phyloP scores from a whole-genome alignment of 2,797 vertebrate species.

The Sebastes paucispinis region DNA sequence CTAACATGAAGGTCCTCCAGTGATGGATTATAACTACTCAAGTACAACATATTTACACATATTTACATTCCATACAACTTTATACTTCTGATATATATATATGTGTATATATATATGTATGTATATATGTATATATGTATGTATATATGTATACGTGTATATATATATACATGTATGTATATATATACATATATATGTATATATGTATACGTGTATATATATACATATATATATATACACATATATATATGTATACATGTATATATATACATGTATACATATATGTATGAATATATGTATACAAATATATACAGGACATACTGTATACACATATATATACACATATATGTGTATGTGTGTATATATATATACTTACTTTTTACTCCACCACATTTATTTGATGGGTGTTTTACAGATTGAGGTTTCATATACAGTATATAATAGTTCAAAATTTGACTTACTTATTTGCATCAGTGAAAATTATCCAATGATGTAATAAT shows the following conservation, averaged over 20 bases:
- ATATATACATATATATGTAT: too few species aligned
- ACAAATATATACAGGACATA: too few species aligned
- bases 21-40: neutral
- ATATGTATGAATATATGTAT: neutral
- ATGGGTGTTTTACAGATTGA: neutral
- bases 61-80: neutral
- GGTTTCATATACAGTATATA: neutral
- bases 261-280: too few species aligned
- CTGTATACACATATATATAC: too few species aligned
- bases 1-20: neutral
- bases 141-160: neutral
- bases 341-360: too few species aligned
- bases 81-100: neutral
- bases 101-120: too few species aligned
- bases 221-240: too few species aligned
- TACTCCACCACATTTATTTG: neutral
- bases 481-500: neutral
- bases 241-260: neutral
- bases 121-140: accelerated
- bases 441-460: neutral
- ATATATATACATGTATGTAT: neutral
- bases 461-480: neutral
- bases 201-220: accelerated
- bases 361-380: neutral
- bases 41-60: neutral